These are phyloP conservation scores for Drosophila mauritiana DNA, from an alignment of 1,140 invertebrate genomes.

Conservation along the genomic window DNA sequence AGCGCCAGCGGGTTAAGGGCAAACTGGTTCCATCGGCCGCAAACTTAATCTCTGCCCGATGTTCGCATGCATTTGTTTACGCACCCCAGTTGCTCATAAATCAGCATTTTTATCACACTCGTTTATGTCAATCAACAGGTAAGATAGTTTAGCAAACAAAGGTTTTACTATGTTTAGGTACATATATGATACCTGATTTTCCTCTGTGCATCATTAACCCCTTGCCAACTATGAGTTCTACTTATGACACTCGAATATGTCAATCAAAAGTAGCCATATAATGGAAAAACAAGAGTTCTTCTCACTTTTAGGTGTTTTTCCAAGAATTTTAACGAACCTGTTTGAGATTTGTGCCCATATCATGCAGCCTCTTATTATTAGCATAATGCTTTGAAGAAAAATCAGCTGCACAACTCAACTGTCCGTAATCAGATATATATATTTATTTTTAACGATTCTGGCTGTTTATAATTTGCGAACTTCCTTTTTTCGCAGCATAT, in stretches of 20 bases:
- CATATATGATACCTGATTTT: too few species aligned
- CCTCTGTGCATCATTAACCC: conserved; percentile 15
- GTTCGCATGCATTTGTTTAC: conserved; percentile 29
- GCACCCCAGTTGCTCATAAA: conserved; percentile 31
- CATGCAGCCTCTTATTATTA: not conserved
- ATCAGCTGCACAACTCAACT: not conserved
- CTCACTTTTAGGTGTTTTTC: not conserved
- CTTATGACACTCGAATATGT: conserved; percentile 2
- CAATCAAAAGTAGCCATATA: conserved; percentile 16
- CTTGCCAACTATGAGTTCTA: not conserved
- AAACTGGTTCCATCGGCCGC: conserved; percentile 40
- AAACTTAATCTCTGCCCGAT: conserved; percentile 56
- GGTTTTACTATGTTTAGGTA: not conserved
- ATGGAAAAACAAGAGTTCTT: conserved; percentile 1
- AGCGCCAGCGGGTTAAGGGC: conserved; percentile 13
- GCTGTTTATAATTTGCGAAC: conserved; percentile 14
- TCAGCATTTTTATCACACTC: conserved; percentile 31
- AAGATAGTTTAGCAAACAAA: not conserved
- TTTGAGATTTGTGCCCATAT: conserved; percentile 7
- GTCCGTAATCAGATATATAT: conserved; percentile 11
- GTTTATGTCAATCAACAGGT: conserved; percentile 39
- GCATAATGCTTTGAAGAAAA: conserved; percentile 1
- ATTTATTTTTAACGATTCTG: conserved; percentile 8
- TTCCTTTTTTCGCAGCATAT: conserved; percentile 20
- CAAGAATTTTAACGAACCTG: conserved; percentile 10